phyloP scores from a whole-genome alignment of 2,797 vertebrate genomes.

The Eremophila alpestris region DNA sequence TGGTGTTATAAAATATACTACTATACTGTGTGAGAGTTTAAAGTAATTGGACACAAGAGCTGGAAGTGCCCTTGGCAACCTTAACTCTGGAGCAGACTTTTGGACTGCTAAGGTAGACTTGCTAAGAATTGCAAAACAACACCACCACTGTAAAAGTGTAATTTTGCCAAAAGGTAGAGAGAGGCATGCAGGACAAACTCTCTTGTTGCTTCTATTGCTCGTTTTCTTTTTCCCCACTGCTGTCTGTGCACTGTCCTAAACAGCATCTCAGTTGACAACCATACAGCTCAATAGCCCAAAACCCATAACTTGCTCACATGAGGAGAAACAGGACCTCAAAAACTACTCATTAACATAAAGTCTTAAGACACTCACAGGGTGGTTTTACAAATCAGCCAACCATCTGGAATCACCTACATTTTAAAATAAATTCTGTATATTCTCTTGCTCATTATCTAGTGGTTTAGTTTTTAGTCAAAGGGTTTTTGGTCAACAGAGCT shows the following conservation, averaged over 20 bases:
- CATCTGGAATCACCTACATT: not conserved
- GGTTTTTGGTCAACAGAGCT: not conserved
- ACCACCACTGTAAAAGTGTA: not conserved
- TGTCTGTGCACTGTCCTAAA: not conserved
- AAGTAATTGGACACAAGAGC: not conserved
- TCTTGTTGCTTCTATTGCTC: not conserved
- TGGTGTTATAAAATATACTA: not conserved
- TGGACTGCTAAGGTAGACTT: not conserved
- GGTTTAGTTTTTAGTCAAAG: not conserved
- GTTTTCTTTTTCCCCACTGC: not conserved
- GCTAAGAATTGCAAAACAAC: not conserved
- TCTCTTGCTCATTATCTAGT: not conserved
- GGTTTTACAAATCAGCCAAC: not conserved
- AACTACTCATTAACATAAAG: not conserved
- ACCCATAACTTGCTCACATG: not conserved
- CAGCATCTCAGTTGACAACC: not conserved
- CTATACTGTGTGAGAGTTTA: not conserved
- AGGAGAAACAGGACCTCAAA: not conserved
- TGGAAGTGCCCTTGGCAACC: not conserved
- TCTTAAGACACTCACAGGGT: not conserved
- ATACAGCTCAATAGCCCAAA: not conserved
- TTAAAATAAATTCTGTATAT: not conserved
- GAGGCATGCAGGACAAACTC: not conserved
- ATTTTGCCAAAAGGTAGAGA: not conserved
- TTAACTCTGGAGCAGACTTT: not conserved